Percentiles rank a stretch among this genome's conserved stretches.
These are phyloP conservation scores for Argyresthia albistria DNA, from an alignment of 2,888 invertebrate genomes.

Conservation along the genomic window DNA sequence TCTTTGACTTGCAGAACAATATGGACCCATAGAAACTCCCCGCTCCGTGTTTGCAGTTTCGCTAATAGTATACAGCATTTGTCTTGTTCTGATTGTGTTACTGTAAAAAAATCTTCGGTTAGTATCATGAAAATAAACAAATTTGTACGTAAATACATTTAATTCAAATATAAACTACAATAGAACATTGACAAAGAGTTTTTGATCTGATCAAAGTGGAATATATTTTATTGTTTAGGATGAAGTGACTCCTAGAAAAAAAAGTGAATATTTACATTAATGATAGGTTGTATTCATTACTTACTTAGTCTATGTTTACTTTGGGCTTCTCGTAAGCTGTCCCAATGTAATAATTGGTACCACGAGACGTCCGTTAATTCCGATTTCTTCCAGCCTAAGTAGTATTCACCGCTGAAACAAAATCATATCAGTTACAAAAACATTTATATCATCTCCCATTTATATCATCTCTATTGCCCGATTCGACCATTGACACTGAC, in stretches of 20 bases:
- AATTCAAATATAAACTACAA: no score
- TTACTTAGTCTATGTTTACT: slow-evolving; percentile 96
- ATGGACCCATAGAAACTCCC: slow-evolving; percentile 96
- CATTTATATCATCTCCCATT: no score
- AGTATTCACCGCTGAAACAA: slow-evolving; percentile 93
- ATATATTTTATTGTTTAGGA: no score
- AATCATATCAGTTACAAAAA: background rate
- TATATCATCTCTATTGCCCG: no score
- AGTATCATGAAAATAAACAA: background rate
- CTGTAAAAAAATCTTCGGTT: slow-evolving; percentile 66
- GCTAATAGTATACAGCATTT: slow-evolving; percentile 95
- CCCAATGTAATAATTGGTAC: slow-evolving; percentile 98
- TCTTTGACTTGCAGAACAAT: slow-evolving; percentile 95
- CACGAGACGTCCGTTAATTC: slow-evolving; percentile 93
- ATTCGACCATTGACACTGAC: no score
- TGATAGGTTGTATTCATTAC: slow-evolving; percentile 23
- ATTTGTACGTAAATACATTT: no score
- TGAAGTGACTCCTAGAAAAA: no score
- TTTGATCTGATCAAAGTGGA: no score
- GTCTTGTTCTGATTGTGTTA: slow-evolving; percentile 98
- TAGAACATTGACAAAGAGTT: no score
- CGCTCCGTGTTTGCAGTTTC: slow-evolving; percentile 88
- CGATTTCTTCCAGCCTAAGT: slow-evolving; percentile 92
- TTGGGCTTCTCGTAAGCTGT: slow-evolving; percentile 94
- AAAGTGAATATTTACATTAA: no score